phyloP scores from a whole-genome alignment of 2,113 vertebrate species.

The Fregetta grallaria region DNA sequence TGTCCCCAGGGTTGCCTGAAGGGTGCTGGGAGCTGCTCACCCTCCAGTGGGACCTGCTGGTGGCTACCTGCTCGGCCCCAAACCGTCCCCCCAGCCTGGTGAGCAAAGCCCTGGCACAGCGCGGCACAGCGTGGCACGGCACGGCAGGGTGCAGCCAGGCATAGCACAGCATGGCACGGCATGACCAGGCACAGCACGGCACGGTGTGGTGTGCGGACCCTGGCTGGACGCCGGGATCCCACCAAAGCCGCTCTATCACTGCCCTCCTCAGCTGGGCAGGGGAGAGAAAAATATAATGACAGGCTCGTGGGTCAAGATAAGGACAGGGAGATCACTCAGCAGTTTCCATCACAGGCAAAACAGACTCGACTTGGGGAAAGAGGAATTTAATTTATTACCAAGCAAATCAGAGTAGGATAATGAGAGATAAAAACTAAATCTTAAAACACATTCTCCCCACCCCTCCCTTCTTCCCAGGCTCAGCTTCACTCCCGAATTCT shows the following conservation, averaged over 20 bases:
- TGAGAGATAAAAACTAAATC: too few species aligned
- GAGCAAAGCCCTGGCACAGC: neutral
- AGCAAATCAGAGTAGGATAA: too few species aligned
- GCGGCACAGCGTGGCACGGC: accelerated
- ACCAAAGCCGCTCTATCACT: neutral
- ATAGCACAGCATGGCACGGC: accelerated
- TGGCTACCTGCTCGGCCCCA: conserved; percentile 87
- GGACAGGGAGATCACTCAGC: neutral
- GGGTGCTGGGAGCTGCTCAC: conserved; percentile 82
- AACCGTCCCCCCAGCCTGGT: conserved; percentile 83
- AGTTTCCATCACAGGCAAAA: neutral
- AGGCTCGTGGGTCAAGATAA: neutral
- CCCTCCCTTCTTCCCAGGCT: too few species aligned
- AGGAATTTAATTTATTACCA: neutral
- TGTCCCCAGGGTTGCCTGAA: conserved; percentile 48
- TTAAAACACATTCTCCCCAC: too few species aligned
- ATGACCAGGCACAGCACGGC: neutral
- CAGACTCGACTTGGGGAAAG: neutral
- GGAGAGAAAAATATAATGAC: neutral
- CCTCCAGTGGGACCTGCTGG: conserved; percentile 86
- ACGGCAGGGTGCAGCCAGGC: neutral
- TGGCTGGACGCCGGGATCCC: neutral
- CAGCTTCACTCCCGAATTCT: too few species aligned
- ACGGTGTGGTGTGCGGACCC: neutral
- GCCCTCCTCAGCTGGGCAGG: neutral